Percentiles rank a stretch among this genome's conserved stretches.
Evolutionary conservation across 2,888 invertebrate species (phyloP).

Genomic region (Sphaerophoria rueppellii): DNA sequence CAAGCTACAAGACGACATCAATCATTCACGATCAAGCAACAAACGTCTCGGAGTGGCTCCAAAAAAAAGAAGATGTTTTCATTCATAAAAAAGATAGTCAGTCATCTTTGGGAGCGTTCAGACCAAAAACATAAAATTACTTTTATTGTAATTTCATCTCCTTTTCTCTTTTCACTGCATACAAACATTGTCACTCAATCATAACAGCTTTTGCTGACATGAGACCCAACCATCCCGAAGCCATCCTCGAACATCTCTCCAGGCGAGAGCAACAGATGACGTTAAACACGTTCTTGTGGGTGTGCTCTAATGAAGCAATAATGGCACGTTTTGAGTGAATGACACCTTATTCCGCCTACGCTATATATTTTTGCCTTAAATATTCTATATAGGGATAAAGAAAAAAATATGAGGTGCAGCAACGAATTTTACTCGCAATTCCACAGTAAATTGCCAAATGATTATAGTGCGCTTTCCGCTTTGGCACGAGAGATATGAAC

Average conservation of each 20-base stretch:
- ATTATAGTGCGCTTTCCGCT: constrained; percentile 19
- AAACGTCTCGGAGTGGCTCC: background rate
- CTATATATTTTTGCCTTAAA: constrained; percentile 1
- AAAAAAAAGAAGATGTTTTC: background rate
- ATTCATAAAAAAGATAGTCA: constrained; percentile 22
- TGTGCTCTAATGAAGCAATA: constrained; percentile 81
- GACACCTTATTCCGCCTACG: constrained; percentile 70
- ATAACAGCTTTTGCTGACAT: constrained; percentile 39
- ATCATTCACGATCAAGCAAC: constrained; percentile 30
- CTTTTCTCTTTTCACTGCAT: background rate
- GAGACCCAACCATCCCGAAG: constrained; percentile 3
- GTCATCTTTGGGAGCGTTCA: background rate
- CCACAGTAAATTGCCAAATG: constrained; percentile 48
- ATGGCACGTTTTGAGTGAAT: constrained; percentile 77
- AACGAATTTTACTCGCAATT: background rate
- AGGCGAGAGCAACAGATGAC: background rate
- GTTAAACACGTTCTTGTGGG: constrained; percentile 60
- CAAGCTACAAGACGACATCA: constrained; percentile 4
- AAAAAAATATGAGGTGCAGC: constrained; percentile 55
- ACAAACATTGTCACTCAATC: constrained; percentile 14
- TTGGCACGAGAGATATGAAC: too few relatives aligned
- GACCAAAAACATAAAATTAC: constrained; percentile 8
- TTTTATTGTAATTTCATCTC: constrained; percentile 32
- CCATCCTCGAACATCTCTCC: background rate
- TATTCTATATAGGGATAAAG: background rate